These are phyloP conservation scores for Antidorcas marsupialis DNA, from an alignment of 2,113 vertebrate genomes.

Conservation along the genomic window DNA sequence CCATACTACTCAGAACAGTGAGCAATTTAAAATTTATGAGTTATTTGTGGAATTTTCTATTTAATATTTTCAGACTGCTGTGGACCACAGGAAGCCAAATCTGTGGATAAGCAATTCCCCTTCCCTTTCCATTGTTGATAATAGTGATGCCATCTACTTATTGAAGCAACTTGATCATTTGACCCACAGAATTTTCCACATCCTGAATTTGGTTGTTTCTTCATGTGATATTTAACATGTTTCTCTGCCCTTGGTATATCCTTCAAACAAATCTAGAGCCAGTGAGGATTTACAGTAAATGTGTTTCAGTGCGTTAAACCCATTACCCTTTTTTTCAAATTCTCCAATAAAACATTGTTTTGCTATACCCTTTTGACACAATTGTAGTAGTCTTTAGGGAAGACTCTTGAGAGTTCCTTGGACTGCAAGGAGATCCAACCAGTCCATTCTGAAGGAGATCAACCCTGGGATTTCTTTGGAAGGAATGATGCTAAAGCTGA, in stretches of 20 bases:
- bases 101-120: neutral
- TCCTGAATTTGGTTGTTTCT: neutral
- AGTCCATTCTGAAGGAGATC: no score
- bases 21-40: neutral
- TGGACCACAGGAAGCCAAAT: neutral
- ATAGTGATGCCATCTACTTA: neutral
- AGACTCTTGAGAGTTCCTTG: no score
- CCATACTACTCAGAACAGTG: neutral
- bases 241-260: neutral
- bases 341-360: neutral
- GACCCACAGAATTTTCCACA: neutral
- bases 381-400: neutral
- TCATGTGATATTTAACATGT: neutral
- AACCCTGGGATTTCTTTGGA: no score
- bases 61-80: neutral
- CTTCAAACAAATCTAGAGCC: neutral
- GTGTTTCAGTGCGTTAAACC: neutral
- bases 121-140: neutral
- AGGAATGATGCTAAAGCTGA: no score
- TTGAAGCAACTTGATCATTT: neutral
- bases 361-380: neutral
- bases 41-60: neutral
- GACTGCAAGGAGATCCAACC: no score
- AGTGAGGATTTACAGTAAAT: neutral
- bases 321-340: neutral